Evolutionary conservation across 2,888 invertebrate genomes (phyloP).

Genomic region (Cyclophora punctaria): DNA sequence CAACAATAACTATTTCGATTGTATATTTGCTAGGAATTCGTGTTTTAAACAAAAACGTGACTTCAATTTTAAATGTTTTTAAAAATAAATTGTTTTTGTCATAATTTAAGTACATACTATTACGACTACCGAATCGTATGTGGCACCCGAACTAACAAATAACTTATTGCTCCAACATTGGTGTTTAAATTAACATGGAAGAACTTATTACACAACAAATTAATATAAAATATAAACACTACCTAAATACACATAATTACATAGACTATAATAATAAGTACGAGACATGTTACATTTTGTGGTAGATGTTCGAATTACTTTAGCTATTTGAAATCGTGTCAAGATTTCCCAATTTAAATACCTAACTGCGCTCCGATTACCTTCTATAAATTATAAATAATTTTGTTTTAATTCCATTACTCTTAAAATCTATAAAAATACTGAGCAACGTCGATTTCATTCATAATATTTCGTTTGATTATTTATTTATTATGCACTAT

Average conservation of each 20-base stretch:
- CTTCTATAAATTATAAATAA: slow-evolving; percentile 54
- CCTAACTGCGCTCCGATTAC: slow-evolving; percentile 45
- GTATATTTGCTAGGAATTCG: slow-evolving; percentile 37
- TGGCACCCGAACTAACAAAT: slow-evolving; percentile 44
- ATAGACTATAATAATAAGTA: too few relatives aligned
- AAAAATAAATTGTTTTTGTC: neutral
- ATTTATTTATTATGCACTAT: slow-evolving; percentile 25
- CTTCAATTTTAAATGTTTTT: neutral
- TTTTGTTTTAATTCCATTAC: slow-evolving; percentile 55
- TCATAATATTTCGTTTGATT: slow-evolving; percentile 44
- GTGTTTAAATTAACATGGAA: slow-evolving; percentile 41
- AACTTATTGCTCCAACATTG: slow-evolving; percentile 39
- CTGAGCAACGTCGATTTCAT: slow-evolving; percentile 69
- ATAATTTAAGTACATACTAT: neutral
- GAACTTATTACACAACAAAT: slow-evolving; percentile 39
- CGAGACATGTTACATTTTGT: slow-evolving; percentile 9
- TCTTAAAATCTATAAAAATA: slow-evolving; percentile 70
- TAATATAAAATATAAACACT: slow-evolving; percentile 22
- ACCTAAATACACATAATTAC: slow-evolving; percentile 12
- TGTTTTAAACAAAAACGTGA: slow-evolving; percentile 42
- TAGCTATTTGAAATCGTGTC: slow-evolving; percentile 32
- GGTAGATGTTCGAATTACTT: slow-evolving; percentile 16
- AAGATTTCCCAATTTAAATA: slow-evolving; percentile 37
- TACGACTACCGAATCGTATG: slow-evolving; percentile 36
- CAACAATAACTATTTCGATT: slow-evolving; percentile 61